Evolutionary conservation across 2,888 invertebrate species (phyloP).

Genomic region (Nasonovia ribisnigri): DNA sequence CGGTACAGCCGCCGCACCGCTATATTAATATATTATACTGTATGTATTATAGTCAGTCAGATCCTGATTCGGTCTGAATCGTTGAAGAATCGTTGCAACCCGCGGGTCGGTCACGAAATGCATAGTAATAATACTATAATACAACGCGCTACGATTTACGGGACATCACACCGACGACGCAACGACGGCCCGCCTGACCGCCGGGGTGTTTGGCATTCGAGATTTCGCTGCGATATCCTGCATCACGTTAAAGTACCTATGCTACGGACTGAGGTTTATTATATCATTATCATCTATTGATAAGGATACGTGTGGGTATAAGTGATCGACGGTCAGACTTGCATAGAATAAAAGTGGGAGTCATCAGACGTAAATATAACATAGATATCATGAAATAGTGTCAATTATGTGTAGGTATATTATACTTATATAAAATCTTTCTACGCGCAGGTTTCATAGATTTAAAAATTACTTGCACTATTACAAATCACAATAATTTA

Average conservation of each 20-base stretch:
- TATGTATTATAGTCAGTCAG: no score
- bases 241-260: background rate
- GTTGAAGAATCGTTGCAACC: background rate
- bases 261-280: background rate
- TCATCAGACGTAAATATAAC: no score
- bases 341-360: background rate
- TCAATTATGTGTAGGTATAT: background rate
- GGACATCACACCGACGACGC: background rate
- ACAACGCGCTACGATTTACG: background rate
- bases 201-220: background rate
- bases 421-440: no score
- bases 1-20: background rate
- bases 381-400: background rate
- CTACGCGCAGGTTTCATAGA: no score
- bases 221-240: background rate
- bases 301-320: background rate
- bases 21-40: background rate
- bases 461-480: no score
- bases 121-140: background rate
- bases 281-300: background rate
- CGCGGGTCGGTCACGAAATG: background rate
- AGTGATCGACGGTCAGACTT: background rate
- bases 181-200: background rate
- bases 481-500: no score
- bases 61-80: background rate